Evolutionary conservation across 2,888 invertebrate genomes (phyloP).

Genomic region (Agrotis exclamationis): DNA sequence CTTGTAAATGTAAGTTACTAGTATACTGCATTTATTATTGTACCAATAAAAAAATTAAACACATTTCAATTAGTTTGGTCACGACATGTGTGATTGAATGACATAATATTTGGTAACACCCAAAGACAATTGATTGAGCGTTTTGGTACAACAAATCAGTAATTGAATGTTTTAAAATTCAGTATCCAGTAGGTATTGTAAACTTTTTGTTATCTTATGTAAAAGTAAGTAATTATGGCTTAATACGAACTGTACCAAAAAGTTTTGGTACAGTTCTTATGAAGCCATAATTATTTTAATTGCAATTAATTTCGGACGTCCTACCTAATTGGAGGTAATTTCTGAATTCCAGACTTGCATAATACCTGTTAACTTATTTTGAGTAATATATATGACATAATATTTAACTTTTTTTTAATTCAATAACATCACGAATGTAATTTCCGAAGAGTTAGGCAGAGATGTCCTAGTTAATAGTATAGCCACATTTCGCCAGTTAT

Average conservation of each 20-base stretch:
- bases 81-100: conserved; percentile 18
- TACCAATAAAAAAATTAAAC: conserved; percentile 4
- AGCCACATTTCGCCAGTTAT: no score
- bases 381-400: neutral
- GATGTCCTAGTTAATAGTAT: no score
- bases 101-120: conserved; percentile 30
- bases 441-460: no score
- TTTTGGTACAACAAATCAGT: neutral
- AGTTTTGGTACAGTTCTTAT: neutral
- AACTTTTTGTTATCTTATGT: no score
- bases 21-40: conserved; percentile 20
- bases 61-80: conserved; percentile 9
- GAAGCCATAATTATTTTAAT: conserved; percentile 46
- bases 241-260: no score
- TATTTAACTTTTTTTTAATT: neutral
- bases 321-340: conserved; percentile 45
- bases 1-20: conserved; percentile 44
- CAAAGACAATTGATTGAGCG: conserved; percentile 22
- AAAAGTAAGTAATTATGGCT: no score
- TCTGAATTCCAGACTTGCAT: conserved; percentile 24
- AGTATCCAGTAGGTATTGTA: no score
- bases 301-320: conserved; percentile 31
- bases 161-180: neutral
- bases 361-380: neutral
- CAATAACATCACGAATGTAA: no score